A percentile compares a stretch with the other conserved stretches of the same genome.
These are phyloP conservation scores for Marronus borbonicus DNA, from an alignment of 2,888 invertebrate species.

Conservation along the genomic window DNA sequence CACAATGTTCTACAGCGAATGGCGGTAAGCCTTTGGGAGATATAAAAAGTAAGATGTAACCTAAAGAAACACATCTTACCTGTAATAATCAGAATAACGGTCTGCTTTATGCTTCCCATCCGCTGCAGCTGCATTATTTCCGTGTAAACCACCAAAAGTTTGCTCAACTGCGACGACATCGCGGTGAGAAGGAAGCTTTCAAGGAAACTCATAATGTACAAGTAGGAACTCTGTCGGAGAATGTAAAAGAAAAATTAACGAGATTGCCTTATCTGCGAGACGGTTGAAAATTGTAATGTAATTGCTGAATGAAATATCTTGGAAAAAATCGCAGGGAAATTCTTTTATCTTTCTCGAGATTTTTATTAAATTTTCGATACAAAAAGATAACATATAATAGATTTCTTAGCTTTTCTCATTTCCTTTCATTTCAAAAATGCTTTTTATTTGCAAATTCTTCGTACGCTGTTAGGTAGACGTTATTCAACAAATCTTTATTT, in stretches of 20 bases:
- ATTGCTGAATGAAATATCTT: neutral
- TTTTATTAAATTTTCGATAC: neutral
- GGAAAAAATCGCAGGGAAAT: too few species aligned
- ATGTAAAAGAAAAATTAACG: conserved; percentile 36
- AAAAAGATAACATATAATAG: too few species aligned
- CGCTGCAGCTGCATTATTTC: conserved; percentile 77
- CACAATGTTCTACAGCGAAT: neutral
- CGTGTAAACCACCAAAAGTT: conserved; percentile 80
- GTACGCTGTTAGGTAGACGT: too few species aligned
- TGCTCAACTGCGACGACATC: conserved; percentile 81
- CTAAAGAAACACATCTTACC: conserved; percentile 58
- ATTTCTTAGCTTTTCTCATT: too few species aligned
- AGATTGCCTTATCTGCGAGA: conserved; percentile 1
- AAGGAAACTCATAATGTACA: conserved; percentile 75
- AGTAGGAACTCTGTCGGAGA: conserved; percentile 73
- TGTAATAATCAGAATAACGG: conserved; percentile 80
- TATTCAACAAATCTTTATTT: too few species aligned
- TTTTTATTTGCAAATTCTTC: too few species aligned
- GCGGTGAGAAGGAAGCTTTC: conserved; percentile 79
- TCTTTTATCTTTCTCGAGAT: conserved; percentile 9
- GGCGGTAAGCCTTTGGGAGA: neutral
- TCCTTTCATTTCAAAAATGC: too few species aligned
- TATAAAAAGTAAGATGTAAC: neutral
- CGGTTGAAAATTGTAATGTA: conserved; percentile 8
- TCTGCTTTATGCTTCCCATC: conserved; percentile 74